A percentile compares a stretch with the other conserved stretches of the same genome.
These are phyloP conservation scores for Nothocercus julius DNA, from an alignment of 2,113 vertebrate species.

Conservation along the genomic window DNA sequence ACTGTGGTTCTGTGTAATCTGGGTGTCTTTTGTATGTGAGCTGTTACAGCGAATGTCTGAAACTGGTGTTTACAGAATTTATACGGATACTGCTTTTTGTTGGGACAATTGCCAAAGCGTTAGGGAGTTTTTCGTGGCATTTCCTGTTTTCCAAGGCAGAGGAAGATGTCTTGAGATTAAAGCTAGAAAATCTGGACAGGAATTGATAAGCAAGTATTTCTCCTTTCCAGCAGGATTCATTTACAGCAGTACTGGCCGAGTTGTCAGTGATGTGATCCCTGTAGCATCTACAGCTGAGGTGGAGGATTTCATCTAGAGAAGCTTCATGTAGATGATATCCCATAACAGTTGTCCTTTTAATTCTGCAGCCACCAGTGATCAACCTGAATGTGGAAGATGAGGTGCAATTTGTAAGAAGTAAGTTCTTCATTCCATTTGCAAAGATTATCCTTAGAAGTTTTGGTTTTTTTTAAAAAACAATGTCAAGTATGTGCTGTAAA, in stretches of 20 bases:
- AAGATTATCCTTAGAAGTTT: background rate
- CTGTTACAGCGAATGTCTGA: background rate
- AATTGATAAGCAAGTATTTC: background rate
- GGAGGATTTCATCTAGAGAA: background rate
- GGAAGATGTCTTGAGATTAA: background rate
- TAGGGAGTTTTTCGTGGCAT: rapidly evolving
- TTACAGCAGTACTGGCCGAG: background rate
- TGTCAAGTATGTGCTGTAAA: background rate
- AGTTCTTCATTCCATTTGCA: conserved; percentile 34
- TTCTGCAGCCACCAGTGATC: conserved; percentile 53
- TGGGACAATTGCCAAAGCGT: background rate
- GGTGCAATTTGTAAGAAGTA: conserved; percentile 69
- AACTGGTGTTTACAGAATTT: background rate
- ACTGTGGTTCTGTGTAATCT: background rate
- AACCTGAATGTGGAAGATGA: conserved; percentile 58
- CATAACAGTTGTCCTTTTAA: background rate
- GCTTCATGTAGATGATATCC: background rate
- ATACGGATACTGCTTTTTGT: background rate
- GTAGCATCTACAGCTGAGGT: background rate
- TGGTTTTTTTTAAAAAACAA: background rate
- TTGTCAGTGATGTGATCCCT: background rate
- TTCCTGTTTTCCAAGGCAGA: background rate
- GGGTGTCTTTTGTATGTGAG: background rate
- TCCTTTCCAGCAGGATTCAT: background rate
- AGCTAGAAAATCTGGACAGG: background rate